Conservation (phyloP, 2,888 invertebrate species). For the Synanthedon tipuliformis region DNA sequence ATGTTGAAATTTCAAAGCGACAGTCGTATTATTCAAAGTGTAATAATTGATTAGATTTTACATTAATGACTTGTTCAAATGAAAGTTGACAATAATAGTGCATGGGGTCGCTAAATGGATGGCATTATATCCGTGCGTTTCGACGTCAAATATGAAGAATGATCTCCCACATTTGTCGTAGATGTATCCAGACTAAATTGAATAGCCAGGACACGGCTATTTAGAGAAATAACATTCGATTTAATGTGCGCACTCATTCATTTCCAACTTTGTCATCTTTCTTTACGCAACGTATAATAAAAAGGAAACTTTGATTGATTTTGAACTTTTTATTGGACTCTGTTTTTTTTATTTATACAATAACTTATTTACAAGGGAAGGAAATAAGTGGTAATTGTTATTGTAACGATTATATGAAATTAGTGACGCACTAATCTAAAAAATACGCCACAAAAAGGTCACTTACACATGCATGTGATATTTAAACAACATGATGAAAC, state of each 20-base stretch:
- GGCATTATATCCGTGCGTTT: slow-evolving; percentile 42
- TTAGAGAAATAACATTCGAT: slow-evolving; percentile 23
- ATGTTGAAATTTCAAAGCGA: slow-evolving; percentile 17
- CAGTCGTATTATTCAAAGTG: slow-evolving; percentile 14
- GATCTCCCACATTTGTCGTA: slow-evolving; percentile 41
- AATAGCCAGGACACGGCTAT: slow-evolving; percentile 25
- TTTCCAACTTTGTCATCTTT: slow-evolving; percentile 19
- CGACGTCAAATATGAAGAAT: slow-evolving; percentile 57
- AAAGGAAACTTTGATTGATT: slow-evolving; percentile 1
- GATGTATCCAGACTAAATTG: slow-evolving; percentile 31
- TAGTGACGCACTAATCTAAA: neutral
- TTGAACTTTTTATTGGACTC: slow-evolving; percentile 5
- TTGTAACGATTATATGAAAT: neutral
- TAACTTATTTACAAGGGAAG: no score
- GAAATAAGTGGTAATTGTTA: no score
- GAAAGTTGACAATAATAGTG: slow-evolving; percentile 39
- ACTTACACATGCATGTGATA: slow-evolving; percentile 23
- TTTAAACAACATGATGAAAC: slow-evolving; percentile 59
- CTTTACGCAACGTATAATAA: slow-evolving; percentile 4
- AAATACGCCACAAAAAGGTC: neutral
- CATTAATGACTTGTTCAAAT: slow-evolving; percentile 42
- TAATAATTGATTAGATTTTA: slow-evolving; percentile 47
- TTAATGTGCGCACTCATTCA: slow-evolving; percentile 22
- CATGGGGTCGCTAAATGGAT: slow-evolving; percentile 48
- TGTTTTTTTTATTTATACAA: slow-evolving; percentile 1